phyloP scores from a whole-genome alignment of 2,113 vertebrate species.

The Rhineura floridana region DNA sequence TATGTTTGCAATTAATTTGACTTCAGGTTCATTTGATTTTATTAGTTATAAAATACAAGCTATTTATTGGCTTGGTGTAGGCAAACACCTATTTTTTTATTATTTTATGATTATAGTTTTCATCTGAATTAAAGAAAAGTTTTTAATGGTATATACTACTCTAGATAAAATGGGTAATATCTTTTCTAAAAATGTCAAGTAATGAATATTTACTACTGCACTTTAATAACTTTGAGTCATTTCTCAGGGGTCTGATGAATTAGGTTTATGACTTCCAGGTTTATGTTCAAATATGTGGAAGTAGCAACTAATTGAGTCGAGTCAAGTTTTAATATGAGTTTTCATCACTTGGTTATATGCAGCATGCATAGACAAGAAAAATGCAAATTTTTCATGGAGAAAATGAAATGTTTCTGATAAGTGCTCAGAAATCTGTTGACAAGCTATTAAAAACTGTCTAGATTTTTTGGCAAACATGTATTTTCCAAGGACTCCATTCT shows the following conservation, averaged over 20 bases:
- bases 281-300: constrained; percentile 25
- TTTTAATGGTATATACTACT: not conserved
- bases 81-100: not conserved
- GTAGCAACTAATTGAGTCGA: constrained; percentile 16
- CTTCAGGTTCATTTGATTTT: constrained; percentile 20
- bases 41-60: constrained; percentile 16
- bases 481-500: not conserved
- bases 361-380: constrained; percentile 15
- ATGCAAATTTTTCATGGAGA: not conserved
- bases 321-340: constrained; percentile 6
- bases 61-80: constrained; percentile 12
- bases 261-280: constrained; percentile 17
- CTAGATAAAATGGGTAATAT: not conserved
- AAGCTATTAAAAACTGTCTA: not conserved
- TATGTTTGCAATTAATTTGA: constrained; percentile 29
- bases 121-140: not conserved
- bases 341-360: not conserved
- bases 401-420: not conserved
- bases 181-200: constrained; percentile 20
- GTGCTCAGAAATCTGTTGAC: not conserved
- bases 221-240: not conserved
- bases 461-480: not conserved
- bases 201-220: not conserved
- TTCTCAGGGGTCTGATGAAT: not conserved
- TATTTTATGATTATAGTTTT: constrained; percentile 3